Evolutionary conservation across 2,113 vertebrate species (phyloP).

Genomic region (Tenrec ecaudatus): DNA sequence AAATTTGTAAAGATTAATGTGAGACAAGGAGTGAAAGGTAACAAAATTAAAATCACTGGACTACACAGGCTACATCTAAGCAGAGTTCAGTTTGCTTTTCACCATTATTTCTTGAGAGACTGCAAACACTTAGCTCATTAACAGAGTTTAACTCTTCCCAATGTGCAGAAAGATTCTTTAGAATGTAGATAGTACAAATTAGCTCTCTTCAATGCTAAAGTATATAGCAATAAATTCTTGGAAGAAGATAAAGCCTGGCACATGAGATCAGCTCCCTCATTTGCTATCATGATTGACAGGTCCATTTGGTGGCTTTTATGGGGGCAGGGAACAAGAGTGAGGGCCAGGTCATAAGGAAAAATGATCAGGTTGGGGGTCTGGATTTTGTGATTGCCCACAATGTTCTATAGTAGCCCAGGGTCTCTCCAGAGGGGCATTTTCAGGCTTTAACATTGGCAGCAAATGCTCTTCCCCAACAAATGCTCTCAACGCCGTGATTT

Average conservation of each 20-base stretch:
- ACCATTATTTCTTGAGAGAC: not conserved
- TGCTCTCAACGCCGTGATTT: slow-evolving; percentile 25
- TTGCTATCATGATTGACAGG: slow-evolving; percentile 84
- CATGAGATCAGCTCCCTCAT: slow-evolving; percentile 75
- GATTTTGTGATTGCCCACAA: not conserved
- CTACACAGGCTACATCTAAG: not conserved
- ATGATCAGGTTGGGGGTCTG: not conserved
- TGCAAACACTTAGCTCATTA: slow-evolving; percentile 4
- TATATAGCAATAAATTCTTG: slow-evolving; percentile 47
- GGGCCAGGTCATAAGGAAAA: not conserved
- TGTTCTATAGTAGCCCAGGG: not conserved
- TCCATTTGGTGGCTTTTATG: slow-evolving; percentile 84
- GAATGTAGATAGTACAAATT: not conserved
- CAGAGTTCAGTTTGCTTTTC: slow-evolving; percentile 16
- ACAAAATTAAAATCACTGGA: slow-evolving; percentile 29
- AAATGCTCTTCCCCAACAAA: slow-evolving; percentile 34
- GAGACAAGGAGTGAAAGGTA: slow-evolving; percentile 13
- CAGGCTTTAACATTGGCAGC: slow-evolving; percentile 30
- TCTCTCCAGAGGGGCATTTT: not conserved
- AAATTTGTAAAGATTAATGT: slow-evolving; percentile 59
- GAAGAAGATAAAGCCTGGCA: slow-evolving; percentile 37
- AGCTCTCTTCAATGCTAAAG: not conserved
- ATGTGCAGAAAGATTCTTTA: slow-evolving; percentile 5
- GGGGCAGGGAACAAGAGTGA: slow-evolving; percentile 47
- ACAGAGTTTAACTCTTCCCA: slow-evolving; percentile 2